phyloP scores from a whole-genome alignment of 2,888 invertebrate species.

The Lasiommata megera region DNA sequence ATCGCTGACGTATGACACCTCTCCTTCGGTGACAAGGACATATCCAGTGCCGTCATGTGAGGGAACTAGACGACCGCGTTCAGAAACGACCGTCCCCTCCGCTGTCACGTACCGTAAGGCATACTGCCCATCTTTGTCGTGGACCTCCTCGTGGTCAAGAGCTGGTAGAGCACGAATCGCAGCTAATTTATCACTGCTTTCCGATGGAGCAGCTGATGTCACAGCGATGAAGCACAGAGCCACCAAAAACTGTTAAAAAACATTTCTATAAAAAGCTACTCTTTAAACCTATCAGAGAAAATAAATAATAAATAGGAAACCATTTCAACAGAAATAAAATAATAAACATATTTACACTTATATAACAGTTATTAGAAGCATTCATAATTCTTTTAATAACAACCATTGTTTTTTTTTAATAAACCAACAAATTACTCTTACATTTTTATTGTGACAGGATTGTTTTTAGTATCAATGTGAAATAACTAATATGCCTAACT shows the following conservation, averaged over 20 bases:
- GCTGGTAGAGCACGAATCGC: constrained; percentile 34
- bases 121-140: constrained; percentile 51
- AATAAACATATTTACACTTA: no score
- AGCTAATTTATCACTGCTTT: constrained; percentile 24
- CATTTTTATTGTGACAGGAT: no score
- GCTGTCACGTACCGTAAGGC: constrained; percentile 52
- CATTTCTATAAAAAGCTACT: background rate
- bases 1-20: constrained; percentile 51
- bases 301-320: background rate
- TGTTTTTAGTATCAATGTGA: no score
- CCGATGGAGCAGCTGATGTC: constrained; percentile 40
- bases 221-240: constrained; percentile 39
- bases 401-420: no score
- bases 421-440: no score
- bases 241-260: constrained; percentile 42
- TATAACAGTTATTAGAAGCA: no score
- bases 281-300: background rate
- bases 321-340: no score
- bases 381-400: no score
- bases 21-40: constrained; percentile 53
- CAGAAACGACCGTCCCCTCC: constrained; percentile 49
- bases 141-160: constrained; percentile 48
- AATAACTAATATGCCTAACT: no score
- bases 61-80: constrained; percentile 47
- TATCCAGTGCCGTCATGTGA: constrained; percentile 41